Evolutionary conservation across 2,797 vertebrate species (phyloP), one percentile per base, ranked within the genome.

Genomic region (Nannoperca obscura): DNA sequence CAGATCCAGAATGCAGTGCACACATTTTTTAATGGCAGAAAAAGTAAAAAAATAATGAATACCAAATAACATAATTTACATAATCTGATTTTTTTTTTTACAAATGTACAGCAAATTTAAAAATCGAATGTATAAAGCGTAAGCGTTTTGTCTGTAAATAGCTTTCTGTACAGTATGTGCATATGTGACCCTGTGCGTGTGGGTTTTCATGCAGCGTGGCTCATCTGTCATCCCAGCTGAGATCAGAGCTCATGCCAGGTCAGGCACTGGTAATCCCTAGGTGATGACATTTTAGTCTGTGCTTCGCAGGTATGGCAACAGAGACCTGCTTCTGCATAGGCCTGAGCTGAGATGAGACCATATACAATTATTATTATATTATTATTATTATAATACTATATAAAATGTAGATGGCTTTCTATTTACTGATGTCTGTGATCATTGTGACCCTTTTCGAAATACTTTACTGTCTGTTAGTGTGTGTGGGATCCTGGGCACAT

Each of bases 221-320:
- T 80, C 57, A 69, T 78, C 68, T 71, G 58, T 76, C 34, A 53
- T 63, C 52, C 54, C 36, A 74, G 70, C 55, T 80, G 87, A 62
- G 64, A 70, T 81, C 71, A 57, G 36, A 49, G 76, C 62, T 32
- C 2, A 71, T 78, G 20, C 74, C 74, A 57, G 63, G 53, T 54
- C 72, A 74, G 60, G 17, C 58, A 30, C 34, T 2, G 70, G 36
- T 81, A 83, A 88, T 80, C 80, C 80, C 62, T 64, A 86, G 70
- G 84, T 70, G 85, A 81, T 85, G 89, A 84, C 81, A 81, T 80
- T 46, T 82, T 57, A 62, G 65, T 71, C 71, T 74, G 22, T 27
- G 47, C 34, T 68, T 59, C 34, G 60, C 74, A 80, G 86, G 66
- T 78, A 80, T n/a, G 40, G 4, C 13, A 49, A 34, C 50, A 66